These are phyloP conservation scores for Molossus molossus DNA, from an alignment of 2,797 vertebrate genomes.

Conservation along the genomic window DNA sequence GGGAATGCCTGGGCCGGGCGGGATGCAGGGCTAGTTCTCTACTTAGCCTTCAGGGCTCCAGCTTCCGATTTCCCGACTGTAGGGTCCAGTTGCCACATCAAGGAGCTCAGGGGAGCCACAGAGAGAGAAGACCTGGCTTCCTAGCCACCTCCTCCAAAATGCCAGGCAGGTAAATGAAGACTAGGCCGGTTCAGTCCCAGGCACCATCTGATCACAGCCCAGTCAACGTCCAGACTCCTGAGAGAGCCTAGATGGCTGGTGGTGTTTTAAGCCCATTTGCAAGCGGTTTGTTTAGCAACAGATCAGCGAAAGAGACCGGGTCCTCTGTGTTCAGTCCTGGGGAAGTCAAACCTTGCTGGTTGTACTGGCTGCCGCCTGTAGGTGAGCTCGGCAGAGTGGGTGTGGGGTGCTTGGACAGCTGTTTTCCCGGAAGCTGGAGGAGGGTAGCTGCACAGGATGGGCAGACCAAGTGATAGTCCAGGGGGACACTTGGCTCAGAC, in stretches of 20 bases:
- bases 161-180: neutral
- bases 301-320: neutral
- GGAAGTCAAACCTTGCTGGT: neutral
- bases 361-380: neutral
- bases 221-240: neutral
- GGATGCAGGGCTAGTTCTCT: neutral
- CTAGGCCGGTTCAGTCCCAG: rapidly evolving
- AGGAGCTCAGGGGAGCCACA: neutral
- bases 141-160: neutral
- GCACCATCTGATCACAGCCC: neutral
- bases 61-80: neutral
- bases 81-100: rapidly evolving
- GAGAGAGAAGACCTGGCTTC: neutral
- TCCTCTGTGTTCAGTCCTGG: neutral
- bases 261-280: neutral
- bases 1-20: rapidly evolving
- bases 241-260: neutral
- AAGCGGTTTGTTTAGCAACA: neutral
- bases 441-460: constrained; percentile 1
- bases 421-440: constrained; percentile 78
- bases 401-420: constrained; percentile 54
- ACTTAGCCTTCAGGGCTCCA: neutral
- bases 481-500: constrained; percentile 75
- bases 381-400: neutral
- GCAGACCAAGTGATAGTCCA: neutral